Percentiles rank a stretch among this genome's conserved stretches.
phyloP scores from a whole-genome alignment of 1,140 invertebrate genomes.

The Ostrea denselamellosa region DNA sequence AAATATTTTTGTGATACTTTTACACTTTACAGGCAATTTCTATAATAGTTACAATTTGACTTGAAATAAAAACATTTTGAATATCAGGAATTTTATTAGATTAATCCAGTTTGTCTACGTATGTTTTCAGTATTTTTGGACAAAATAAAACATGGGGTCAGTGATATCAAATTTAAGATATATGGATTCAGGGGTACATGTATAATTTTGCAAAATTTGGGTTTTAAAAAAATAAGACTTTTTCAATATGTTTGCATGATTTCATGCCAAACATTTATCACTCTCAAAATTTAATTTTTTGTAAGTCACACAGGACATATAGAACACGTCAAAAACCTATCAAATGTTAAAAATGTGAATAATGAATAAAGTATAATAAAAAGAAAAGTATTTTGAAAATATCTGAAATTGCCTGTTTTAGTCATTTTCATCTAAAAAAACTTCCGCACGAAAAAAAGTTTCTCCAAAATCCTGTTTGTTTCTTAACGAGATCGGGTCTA shows the following conservation, averaged over 20 bases:
- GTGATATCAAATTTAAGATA: no score
- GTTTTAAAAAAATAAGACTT: conserved; percentile 19
- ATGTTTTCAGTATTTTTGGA: no score
- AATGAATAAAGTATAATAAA: conserved; percentile 26
- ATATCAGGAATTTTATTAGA: no score
- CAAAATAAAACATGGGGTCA: no score
- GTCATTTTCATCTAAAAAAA: conserved; percentile 10
- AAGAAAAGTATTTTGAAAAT: conserved; percentile 26
- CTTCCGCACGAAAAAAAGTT: not conserved
- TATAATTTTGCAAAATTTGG: not conserved
- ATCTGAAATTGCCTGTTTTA: not conserved
- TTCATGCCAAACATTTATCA: not conserved
- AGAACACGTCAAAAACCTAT: conserved; percentile 20
- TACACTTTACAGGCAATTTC: not conserved
- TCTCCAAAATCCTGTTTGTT: not conserved
- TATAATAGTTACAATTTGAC: conserved; percentile 9
- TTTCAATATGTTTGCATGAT: conserved; percentile 26
- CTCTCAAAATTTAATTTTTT: not conserved
- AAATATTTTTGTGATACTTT: conserved; percentile 15
- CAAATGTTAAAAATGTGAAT: conserved; percentile 26
- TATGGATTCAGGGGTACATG: conserved; percentile 1
- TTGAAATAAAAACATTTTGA: no score
- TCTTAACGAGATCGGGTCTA: no score
- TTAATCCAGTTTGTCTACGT: no score
- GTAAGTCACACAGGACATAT: not conserved